Conservation (phyloP, 1,140 invertebrate species). For the Dreissena polymorpha region DNA sequence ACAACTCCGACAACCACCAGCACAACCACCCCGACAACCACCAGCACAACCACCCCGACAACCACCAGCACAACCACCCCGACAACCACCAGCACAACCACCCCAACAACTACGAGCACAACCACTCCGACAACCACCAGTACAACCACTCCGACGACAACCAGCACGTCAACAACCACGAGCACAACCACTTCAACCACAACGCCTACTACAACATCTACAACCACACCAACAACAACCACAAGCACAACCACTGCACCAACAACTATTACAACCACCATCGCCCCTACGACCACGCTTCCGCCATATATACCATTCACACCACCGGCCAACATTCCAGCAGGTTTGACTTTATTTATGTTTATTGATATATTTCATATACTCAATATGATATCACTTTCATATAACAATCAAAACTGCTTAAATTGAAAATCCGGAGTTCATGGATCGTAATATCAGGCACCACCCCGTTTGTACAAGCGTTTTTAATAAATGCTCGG, state of each 20-base stretch:
- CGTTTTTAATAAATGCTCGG: too few species aligned
- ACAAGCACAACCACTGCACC: not conserved
- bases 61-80: conserved; percentile 9
- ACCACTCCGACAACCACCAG: not conserved
- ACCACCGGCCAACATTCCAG: conserved; percentile 13
- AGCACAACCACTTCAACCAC: not conserved
- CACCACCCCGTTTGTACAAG: too few species aligned
- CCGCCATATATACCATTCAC: conserved; percentile 31
- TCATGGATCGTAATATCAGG: too few species aligned
- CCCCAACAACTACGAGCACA: not conserved
- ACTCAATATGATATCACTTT: too few species aligned
- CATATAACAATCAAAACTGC: too few species aligned
- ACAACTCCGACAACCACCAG: conserved; percentile 1
- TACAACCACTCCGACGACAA: conserved; percentile 7
- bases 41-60: conserved; percentile 4
- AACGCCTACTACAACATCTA: not conserved
- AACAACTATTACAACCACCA: not conserved
- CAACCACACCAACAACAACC: not conserved
- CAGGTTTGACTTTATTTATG: not conserved
- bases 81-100: not conserved
- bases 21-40: not conserved
- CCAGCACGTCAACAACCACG: not conserved
- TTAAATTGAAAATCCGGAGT: too few species aligned
- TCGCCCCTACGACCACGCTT: not conserved
- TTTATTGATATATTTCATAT: not conserved